Evolutionary conservation across 2,888 invertebrate genomes (phyloP).

Genomic region (Cryptus viduatorius): DNA sequence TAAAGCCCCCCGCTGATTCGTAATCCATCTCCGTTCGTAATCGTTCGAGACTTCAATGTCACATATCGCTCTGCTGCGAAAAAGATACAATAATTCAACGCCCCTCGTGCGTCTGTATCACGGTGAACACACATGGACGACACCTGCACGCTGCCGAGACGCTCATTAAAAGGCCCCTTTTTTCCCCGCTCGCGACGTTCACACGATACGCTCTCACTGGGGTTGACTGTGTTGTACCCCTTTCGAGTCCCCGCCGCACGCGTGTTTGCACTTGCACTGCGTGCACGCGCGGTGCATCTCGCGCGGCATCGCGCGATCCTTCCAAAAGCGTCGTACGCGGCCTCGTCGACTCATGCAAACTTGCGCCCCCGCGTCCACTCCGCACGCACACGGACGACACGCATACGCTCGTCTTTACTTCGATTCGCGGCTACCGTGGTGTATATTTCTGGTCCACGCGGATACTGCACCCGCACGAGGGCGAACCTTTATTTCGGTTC

Average conservation of each 20-base stretch:
- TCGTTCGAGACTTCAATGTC: not conserved
- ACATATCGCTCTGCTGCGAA: not conserved
- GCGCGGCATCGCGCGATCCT: slow-evolving; percentile 27
- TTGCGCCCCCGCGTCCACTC: slow-evolving; percentile 2
- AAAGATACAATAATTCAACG: slow-evolving; percentile 43
- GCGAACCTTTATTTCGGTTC: slow-evolving; percentile 77
- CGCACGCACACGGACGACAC: not conserved
- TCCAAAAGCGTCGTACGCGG: slow-evolving; percentile 53
- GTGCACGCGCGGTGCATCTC: slow-evolving; percentile 37
- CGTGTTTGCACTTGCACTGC: not conserved
- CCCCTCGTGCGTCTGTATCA: slow-evolving; percentile 9
- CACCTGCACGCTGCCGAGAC: slow-evolving; percentile 47
- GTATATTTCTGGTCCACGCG: slow-evolving; percentile 75
- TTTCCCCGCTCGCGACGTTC: slow-evolving; percentile 10
- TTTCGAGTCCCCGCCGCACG: not conserved
- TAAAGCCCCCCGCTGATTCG: not conserved
- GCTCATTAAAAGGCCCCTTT: slow-evolving; percentile 54
- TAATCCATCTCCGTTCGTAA: not conserved
- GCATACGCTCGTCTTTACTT: slow-evolving; percentile 46
- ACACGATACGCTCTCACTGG: slow-evolving; percentile 23
- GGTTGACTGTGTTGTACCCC: slow-evolving; percentile 6
- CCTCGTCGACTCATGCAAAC: slow-evolving; percentile 36
- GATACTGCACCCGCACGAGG: slow-evolving; percentile 71
- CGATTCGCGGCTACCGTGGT: slow-evolving; percentile 65
- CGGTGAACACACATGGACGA: slow-evolving; percentile 46